phyloP scores from a whole-genome alignment of 2,113 vertebrate species.

The Cyphomyrus plagiostoma region DNA sequence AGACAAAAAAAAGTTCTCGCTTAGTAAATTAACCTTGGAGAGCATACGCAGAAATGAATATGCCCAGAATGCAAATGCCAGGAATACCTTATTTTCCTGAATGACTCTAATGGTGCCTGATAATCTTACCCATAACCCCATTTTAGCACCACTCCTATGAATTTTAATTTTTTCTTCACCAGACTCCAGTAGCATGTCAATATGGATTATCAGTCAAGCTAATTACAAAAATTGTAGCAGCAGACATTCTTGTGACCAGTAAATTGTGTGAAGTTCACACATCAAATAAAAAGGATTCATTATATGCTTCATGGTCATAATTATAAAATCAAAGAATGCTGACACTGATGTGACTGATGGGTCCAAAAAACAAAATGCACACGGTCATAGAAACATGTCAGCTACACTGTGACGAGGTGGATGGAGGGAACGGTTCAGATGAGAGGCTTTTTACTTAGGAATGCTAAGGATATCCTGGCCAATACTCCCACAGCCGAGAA shows the following conservation, averaged over 20 bases:
- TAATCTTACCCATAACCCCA: slow-evolving; percentile 12
- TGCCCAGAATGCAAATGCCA: slow-evolving; percentile 45
- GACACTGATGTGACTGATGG: not conserved
- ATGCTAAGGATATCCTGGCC: too few relatives aligned
- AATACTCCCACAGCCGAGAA: not conserved
- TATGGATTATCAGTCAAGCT: slow-evolving; percentile 19
- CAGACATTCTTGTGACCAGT: not conserved
- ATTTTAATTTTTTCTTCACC: slow-evolving; percentile 26
- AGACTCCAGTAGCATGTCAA: slow-evolving; percentile 14
- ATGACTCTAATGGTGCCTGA: slow-evolving; percentile 21
- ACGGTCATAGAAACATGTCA: not conserved
- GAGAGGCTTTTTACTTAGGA: not conserved
- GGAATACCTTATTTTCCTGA: slow-evolving; percentile 26
- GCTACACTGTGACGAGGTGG: not conserved
- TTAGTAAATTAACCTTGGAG: slow-evolving; percentile 57
- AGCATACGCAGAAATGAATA: slow-evolving; percentile 57
- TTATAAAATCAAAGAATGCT: slow-evolving; percentile 16
- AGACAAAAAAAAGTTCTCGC: slow-evolving; percentile 30
- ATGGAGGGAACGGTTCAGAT: not conserved
- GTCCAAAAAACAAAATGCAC: not conserved
- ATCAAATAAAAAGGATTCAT: not conserved
- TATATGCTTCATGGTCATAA: not conserved
- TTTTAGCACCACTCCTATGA: slow-evolving; percentile 10
- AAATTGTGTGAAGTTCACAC: not conserved
- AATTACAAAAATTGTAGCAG: slow-evolving; percentile 12